These are phyloP conservation scores for Aphaenogaster floridana DNA, from an alignment of 1,140 invertebrate genomes.

Conservation along the genomic window DNA sequence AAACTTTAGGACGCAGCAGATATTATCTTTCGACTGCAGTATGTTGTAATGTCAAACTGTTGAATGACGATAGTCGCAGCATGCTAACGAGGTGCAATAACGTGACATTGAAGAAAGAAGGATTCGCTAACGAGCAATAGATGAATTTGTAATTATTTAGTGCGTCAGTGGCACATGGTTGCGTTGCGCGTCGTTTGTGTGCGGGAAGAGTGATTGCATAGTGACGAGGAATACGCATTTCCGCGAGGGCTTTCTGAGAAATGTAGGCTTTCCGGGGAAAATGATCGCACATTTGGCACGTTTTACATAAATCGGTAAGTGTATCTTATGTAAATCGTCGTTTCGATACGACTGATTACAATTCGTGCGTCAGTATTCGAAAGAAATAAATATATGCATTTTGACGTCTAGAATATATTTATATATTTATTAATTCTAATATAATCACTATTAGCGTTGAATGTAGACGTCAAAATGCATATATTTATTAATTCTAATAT, in stretches of 20 bases:
- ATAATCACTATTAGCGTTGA: neutral
- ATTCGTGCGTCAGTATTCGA: neutral
- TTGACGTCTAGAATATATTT: neutral
- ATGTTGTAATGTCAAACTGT: neutral
- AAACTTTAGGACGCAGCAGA: neutral
- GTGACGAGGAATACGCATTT: constrained; percentile 9
- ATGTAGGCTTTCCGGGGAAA: neutral
- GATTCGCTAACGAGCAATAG: constrained; percentile 16
- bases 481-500: too few relatives aligned
- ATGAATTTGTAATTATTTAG: constrained; percentile 25
- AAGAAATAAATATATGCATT: neutral
- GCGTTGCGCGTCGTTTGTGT: neutral
- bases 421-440: neutral
- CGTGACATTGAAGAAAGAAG: neutral
- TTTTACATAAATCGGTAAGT: constrained; percentile 21
- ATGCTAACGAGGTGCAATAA: constrained; percentile 6
- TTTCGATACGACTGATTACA: neutral
- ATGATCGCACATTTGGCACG: neutral
- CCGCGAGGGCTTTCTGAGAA: neutral
- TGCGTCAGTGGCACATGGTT: neutral
- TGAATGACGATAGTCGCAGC: neutral
- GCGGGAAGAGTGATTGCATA: neutral
- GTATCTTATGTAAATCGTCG: neutral
- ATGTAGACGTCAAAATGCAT: too few relatives aligned
- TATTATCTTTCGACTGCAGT: neutral